Base-by-base conservation (phyloP, 2,888 invertebrate species). In the Busseola fusca region DNA sequence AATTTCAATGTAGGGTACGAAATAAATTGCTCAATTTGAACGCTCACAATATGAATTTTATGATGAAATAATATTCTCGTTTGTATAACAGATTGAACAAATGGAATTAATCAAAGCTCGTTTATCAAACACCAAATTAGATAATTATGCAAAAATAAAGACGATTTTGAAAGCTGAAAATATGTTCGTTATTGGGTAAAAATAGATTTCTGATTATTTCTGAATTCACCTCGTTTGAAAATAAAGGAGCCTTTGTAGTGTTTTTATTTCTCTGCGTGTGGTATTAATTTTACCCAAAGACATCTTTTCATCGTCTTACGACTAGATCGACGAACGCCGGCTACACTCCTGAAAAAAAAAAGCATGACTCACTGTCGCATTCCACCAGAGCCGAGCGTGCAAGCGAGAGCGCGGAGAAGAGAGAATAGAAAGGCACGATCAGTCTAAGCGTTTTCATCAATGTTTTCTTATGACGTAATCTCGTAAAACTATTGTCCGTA, bases 21-120 rank as follows among this genome's bases (percentile, higher is more conserved):
- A 84, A 84, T 75, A 64, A 72, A 71, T 77, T 82, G 76, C 65
- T 78, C 58, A 69, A 79, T 72, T 83, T 69, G 59, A 78, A 78
- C 68, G 64, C 37, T 67, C 58, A 72, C 71, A 78, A 74, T 72
- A 73, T 74, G n/a, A 68, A 77, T 76, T 80, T 73, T 77, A 68
- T 72, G 69, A 73, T 75, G 77, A 75, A 84, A 78, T 50, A 72
- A 69, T 76, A 64, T 71, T 78, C 74, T 63, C 67, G 56, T 74
- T 74, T 76, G 73, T 72, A 34, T 34, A 48, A 34, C 60, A 62
- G 57, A 75, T 73, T 72, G 63, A 69, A 52, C 64, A 30, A 71
- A 58, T 78, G 50, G 64, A 72, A 64, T 79, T 69, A 67, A 79
- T 79, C 56, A 58, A 69, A 7, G 59, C 34, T 21, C 45, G 70